Base-by-base conservation (phyloP, 2,797 vertebrate species). In the Platyrinchus mystaceus region DNA sequence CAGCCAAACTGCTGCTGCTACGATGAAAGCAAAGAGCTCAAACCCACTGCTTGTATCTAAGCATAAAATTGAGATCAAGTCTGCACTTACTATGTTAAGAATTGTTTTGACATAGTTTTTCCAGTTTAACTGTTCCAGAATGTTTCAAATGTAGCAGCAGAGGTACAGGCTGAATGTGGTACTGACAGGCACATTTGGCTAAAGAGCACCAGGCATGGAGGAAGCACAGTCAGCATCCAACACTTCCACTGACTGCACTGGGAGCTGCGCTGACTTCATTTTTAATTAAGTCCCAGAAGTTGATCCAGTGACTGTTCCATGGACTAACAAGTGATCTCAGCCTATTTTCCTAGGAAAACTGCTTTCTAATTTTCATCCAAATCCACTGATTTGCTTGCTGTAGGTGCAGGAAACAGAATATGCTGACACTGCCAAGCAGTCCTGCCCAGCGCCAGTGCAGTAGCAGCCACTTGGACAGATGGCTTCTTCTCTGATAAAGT, bases 161-260 rank as follows among this genome's bases (percentile, higher is more conserved):
- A 83, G 37, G 3, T 30, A 3, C 10, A 16, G 44, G 24, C 24
- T 59, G 68, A 14, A 5, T 0, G 0, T 18, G 21, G 30, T 23
- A 9, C 56, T 36, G 41, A 39, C 14, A 9, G 5, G 9, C 22
- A 21, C 2, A 0, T 10, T 13, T 20, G 28, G 26, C 52, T 71
- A 63, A 21, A 36, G 11, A 46, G 49, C 68, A 37, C 1, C 15
- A 43, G 34, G 11, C 5, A 0, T 9, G 21, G 20, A 26, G 11
- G 23, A 4, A 9, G 22, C 9, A 11, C 36, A 7, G 14, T 10
- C 27, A 82, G 34, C 37, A 12, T 34, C 63, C 46, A 12, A 34
- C 44, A 12, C 20, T 10, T 16, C 34, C 20, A 5, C 19, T 81
- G 49, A 20, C 17, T 30, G 17, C 5, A 0, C 37, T 19, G 14